Evolutionary conservation across 2,113 vertebrate genomes (phyloP).

Genomic region (Megaceryle torquata): DNA sequence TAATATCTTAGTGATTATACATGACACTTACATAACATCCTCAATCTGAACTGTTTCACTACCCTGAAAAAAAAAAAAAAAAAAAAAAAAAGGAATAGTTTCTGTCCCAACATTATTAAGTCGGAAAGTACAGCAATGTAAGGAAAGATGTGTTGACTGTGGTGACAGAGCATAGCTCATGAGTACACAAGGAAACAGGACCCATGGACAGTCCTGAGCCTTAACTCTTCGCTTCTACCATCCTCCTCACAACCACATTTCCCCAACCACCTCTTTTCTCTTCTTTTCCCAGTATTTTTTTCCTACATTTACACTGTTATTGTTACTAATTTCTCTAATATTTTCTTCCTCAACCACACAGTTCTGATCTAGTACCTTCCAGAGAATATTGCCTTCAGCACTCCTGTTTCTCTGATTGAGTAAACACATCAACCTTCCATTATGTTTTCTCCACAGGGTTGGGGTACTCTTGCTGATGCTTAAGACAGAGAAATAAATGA

Average conservation of each 20-base stretch:
- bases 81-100: not conserved
- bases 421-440: not conserved
- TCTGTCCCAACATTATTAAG: not conserved
- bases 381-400: not conserved
- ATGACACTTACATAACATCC: conserved; percentile 16
- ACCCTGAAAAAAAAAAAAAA: not conserved
- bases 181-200: not conserved
- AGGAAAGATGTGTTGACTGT: not conserved
- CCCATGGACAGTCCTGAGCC: not conserved
- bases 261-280: not conserved
- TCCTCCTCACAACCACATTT: not conserved
- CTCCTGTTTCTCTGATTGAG: not conserved
- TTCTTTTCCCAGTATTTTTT: not conserved
- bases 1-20: conserved; percentile 23
- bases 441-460: not conserved
- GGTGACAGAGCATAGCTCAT: not conserved
- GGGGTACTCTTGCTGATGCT: not conserved
- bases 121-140: not conserved
- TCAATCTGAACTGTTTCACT: conserved; percentile 22
- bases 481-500: not conserved
- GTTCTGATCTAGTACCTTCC: not conserved
- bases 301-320: not conserved
- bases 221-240: not conserved
- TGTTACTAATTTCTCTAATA: not conserved
- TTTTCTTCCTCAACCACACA: not conserved